Evolutionary conservation across 37 sponge, comb jelly and placozoan genomes (phyloP).

Genomic region (Diacarnus erythraeanus): DNA sequence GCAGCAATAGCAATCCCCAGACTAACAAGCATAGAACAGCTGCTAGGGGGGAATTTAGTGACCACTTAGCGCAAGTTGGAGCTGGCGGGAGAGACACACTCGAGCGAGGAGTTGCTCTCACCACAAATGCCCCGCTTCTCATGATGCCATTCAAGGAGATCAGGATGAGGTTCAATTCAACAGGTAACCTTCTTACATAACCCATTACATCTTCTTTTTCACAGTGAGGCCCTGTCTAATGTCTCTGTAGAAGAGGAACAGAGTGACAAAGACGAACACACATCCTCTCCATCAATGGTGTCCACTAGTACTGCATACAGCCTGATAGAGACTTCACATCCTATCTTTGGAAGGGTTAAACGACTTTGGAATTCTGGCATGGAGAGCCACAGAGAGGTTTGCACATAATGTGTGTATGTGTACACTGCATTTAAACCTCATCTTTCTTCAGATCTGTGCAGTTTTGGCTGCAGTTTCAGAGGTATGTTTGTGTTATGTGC

Average conservation of each 20-base stretch:
- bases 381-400: conserved; percentile 80
- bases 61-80: conserved; percentile 35
- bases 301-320: conserved; percentile 61
- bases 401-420: neutral
- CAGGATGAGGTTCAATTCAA: neutral
- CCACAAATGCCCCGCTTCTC: conserved; percentile 50
- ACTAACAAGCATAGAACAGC: conserved; percentile 72
- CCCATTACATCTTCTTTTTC: neutral
- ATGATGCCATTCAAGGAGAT: conserved; percentile 38
- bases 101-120: conserved; percentile 19
- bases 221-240: neutral
- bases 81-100: neutral
- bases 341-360: conserved; percentile 76
- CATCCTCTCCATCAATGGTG: conserved; percentile 5
- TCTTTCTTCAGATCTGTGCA: conserved; percentile 78
- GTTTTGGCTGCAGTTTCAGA: conserved; percentile 91
- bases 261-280: neutral
- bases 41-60: conserved; percentile 70
- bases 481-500: conserved; percentile 34
- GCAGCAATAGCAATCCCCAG: conserved; percentile 84
- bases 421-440: neutral
- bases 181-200: conserved; percentile 1
- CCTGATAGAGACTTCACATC: conserved; percentile 78
- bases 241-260: neutral
- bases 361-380: conserved; percentile 84